A percentile compares a stretch with the other conserved stretches of the same genome.
phyloP scores from a whole-genome alignment of 1,140 invertebrate species.

The Leptinotarsa lineolata region DNA sequence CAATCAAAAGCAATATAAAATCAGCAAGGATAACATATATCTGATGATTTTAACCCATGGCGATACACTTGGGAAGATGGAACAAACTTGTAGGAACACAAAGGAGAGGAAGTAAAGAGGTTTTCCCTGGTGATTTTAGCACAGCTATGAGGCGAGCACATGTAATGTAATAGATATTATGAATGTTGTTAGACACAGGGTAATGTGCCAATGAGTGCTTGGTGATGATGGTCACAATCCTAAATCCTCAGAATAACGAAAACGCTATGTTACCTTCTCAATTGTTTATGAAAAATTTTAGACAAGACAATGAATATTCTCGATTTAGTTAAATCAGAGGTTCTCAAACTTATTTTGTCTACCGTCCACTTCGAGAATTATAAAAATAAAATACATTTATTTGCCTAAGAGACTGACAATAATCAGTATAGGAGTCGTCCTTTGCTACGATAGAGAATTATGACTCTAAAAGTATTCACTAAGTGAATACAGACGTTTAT shows the following conservation, averaged over 20 bases:
- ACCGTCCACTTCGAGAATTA: no score
- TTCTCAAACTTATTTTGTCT: no score
- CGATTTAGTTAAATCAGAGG: no score
- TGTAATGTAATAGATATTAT: slow-evolving; percentile 41
- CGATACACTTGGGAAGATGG: slow-evolving; percentile 29
- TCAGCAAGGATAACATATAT: slow-evolving; percentile 38
- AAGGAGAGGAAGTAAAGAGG: slow-evolving; percentile 6
- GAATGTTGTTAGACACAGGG: slow-evolving; percentile 52
- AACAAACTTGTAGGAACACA: slow-evolving; percentile 15
- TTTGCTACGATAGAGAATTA: no score
- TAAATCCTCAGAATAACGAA: slow-evolving; percentile 25
- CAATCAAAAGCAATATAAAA: slow-evolving; percentile 44
- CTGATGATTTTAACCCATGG: slow-evolving; percentile 31
- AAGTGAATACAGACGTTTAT: no score
- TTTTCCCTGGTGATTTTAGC: slow-evolving; percentile 50
- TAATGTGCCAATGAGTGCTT: slow-evolving; percentile 52
- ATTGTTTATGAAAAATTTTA: background rate
- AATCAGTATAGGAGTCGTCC: no score
- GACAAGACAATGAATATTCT: no score
- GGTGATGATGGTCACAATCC: slow-evolving; percentile 38
- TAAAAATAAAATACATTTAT: no score
- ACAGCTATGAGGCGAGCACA: slow-evolving; percentile 52
- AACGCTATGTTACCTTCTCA: slow-evolving; percentile 10
- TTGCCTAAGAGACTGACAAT: no score
- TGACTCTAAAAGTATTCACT: no score